A percentile compares a stretch with the other conserved stretches of the same genome.
Evolutionary conservation across 1,140 invertebrate genomes (phyloP).

Genomic region (Pachypeltis micranthus): DNA sequence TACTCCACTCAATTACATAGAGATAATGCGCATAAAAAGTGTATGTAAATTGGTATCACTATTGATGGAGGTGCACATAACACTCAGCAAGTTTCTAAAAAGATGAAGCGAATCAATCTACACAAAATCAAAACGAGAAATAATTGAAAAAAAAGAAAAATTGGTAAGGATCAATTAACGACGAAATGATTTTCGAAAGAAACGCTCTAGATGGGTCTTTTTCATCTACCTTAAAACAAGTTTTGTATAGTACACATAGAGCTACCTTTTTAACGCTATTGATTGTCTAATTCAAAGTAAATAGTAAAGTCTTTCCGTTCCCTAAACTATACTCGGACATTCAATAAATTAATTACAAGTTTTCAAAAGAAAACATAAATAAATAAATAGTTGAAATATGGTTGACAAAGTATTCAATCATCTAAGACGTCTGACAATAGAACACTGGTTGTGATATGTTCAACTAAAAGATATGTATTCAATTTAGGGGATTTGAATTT

Average conservation of each 20-base stretch:
- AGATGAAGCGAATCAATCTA: background rate
- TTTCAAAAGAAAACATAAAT: slow-evolving; percentile 9
- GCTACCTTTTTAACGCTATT: slow-evolving; percentile 22
- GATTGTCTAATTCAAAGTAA: slow-evolving; percentile 27
- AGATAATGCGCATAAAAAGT: background rate
- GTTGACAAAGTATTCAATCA: too few relatives aligned
- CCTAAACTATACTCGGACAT: slow-evolving; percentile 23
- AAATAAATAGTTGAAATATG: slow-evolving; percentile 14
- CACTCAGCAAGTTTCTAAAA: background rate
- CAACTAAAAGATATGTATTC: too few relatives aligned
- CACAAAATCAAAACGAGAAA: background rate
- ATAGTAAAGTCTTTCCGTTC: slow-evolving; percentile 24
- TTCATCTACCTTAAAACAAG: slow-evolving; percentile 4
- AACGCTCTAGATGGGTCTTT: background rate
- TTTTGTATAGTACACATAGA: slow-evolving; percentile 1
- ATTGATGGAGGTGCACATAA: background rate
- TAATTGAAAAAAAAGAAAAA: background rate
- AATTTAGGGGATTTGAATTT: too few relatives aligned
- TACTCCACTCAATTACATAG: slow-evolving; percentile 4
- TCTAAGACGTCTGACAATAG: too few relatives aligned
- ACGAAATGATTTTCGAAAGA: background rate
- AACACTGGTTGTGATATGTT: too few relatives aligned
- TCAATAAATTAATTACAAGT: background rate
- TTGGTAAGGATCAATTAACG: too few relatives aligned
- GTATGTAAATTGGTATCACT: background rate